Percentiles rank a stretch among this genome's conserved stretches.
phyloP scores from a whole-genome alignment of 2,888 invertebrate species.

The Agrilus biguttatus region DNA sequence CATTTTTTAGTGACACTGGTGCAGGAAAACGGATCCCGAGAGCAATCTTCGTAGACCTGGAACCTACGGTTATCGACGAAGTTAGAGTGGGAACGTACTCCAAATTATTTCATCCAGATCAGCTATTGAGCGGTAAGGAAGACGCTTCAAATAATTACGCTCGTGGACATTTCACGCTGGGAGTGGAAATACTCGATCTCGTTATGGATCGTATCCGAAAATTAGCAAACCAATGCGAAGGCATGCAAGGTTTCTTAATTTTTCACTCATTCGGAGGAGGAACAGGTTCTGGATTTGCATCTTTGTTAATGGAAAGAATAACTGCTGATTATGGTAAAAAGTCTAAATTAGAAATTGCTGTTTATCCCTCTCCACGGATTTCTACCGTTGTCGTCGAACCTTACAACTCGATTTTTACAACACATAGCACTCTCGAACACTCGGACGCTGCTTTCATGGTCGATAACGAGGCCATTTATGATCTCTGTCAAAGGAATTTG shows the following conservation, averaged over 20 bases:
- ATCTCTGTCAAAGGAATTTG: constrained; percentile 73
- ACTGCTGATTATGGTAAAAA: constrained; percentile 89
- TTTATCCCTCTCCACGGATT: constrained; percentile 85
- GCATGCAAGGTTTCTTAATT: constrained; percentile 74
- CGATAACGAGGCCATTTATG: constrained; percentile 80
- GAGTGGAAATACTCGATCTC: constrained; percentile 74
- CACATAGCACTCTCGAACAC: constrained; percentile 77
- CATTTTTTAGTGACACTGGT: constrained; percentile 61
- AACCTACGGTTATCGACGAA: constrained; percentile 73
- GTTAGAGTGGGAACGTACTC: constrained; percentile 72
- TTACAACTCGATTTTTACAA: constrained; percentile 84
- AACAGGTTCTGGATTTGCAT: constrained; percentile 85
- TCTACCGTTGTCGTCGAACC: constrained; percentile 73
- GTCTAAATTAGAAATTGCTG: constrained; percentile 82
- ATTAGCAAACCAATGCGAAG: constrained; percentile 74
- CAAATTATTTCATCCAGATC: constrained; percentile 79
- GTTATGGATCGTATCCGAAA: constrained; percentile 69
- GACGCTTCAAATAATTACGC: constrained; percentile 91
- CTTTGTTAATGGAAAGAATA: constrained; percentile 79
- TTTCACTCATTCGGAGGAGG: constrained; percentile 91
- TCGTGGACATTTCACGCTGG: constrained; percentile 83
- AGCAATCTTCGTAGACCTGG: constrained; percentile 68
- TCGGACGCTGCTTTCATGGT: constrained; percentile 86
- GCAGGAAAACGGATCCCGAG: constrained; percentile 73
- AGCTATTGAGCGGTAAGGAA: constrained; percentile 82